A percentile compares a stretch with the other conserved stretches of the same genome.
Conservation (phyloP, 1,140 invertebrate genomes). For the Drosophila sulfurigaster region DNA sequence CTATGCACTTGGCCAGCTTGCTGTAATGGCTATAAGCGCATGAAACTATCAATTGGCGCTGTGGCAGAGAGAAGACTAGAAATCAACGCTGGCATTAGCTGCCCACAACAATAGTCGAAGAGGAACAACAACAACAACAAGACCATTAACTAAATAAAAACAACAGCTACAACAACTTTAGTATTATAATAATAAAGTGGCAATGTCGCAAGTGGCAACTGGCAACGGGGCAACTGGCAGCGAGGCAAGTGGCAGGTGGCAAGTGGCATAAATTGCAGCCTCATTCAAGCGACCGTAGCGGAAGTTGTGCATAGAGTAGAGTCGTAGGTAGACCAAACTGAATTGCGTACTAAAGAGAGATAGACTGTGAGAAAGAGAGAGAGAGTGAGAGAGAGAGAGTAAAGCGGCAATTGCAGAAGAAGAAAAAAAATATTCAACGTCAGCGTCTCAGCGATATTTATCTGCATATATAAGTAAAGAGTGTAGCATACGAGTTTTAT, state of each 20-base stretch:
- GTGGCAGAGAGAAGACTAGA: constrained; percentile 7
- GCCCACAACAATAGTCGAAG: constrained; percentile 2
- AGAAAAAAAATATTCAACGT: constrained; percentile 31
- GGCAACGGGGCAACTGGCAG: constrained; percentile 56
- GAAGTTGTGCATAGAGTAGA: constrained; percentile 34
- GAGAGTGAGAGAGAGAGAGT: constrained; percentile 6
- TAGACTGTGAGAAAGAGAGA: neutral
- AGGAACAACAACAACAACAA: constrained; percentile 49
- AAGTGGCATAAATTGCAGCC: constrained; percentile 82
- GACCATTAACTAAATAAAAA: constrained; percentile 33
- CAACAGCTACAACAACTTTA: constrained; percentile 27
- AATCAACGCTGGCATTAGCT: constrained; percentile 17
- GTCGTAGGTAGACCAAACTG: constrained; percentile 53
- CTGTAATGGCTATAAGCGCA: neutral
- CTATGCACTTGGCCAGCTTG: neutral
- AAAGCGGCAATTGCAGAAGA: constrained; percentile 35
- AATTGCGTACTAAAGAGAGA: constrained; percentile 38
- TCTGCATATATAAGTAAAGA: constrained; percentile 67
- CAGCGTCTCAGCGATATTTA: constrained; percentile 65
- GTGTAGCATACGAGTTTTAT: constrained; percentile 53
- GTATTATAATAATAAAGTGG: constrained; percentile 77
- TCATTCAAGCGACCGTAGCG: constrained; percentile 66
- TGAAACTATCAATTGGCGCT: constrained; percentile 17
- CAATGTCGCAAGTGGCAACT: constrained; percentile 61
- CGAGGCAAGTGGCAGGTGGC: constrained; percentile 46